Conservation (phyloP, 2,113 vertebrate species). For the Rhinichthys klamathensis region DNA sequence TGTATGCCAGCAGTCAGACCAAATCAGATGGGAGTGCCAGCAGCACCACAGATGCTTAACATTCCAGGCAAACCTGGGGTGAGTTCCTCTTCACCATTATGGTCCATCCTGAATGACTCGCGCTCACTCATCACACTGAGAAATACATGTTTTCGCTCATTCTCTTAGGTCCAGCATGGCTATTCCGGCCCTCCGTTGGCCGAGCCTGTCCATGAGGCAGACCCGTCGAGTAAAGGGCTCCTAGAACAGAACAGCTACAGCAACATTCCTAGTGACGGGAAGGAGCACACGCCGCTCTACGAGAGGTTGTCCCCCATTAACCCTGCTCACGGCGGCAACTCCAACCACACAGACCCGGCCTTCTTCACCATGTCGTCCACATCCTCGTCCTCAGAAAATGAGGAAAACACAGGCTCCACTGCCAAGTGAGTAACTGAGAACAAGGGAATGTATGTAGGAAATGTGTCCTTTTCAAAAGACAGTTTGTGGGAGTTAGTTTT, state of each 20-base stretch:
- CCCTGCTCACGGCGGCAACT: constrained; percentile 79
- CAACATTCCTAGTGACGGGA: constrained; percentile 91
- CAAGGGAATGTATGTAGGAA: background rate
- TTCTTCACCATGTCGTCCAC: constrained; percentile 86
- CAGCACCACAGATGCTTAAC: constrained; percentile 86
- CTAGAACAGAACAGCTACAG: constrained; percentile 87
- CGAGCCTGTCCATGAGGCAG: constrained; percentile 77
- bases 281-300: constrained; percentile 92
- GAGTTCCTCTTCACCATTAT: constrained; percentile 62
- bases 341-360: constrained; percentile 82
- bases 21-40: constrained; percentile 85
- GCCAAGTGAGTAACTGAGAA: constrained; percentile 81
- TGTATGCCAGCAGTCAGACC: constrained; percentile 81
- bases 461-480: background rate
- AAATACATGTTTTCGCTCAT: background rate
- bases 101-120: background rate
- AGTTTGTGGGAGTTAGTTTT: background rate
- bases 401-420: constrained; percentile 83
- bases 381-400: constrained; percentile 88
- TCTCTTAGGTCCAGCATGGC: constrained; percentile 73
- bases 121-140: background rate
- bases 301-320: constrained; percentile 90
- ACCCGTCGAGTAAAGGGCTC: constrained; percentile 79
- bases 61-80: constrained; percentile 89
- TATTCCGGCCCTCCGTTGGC: constrained; percentile 76